Percentiles rank a stretch among this genome's conserved stretches.
phyloP scores from a whole-genome alignment of 2,888 invertebrate genomes.

The Leucophenga montana region DNA sequence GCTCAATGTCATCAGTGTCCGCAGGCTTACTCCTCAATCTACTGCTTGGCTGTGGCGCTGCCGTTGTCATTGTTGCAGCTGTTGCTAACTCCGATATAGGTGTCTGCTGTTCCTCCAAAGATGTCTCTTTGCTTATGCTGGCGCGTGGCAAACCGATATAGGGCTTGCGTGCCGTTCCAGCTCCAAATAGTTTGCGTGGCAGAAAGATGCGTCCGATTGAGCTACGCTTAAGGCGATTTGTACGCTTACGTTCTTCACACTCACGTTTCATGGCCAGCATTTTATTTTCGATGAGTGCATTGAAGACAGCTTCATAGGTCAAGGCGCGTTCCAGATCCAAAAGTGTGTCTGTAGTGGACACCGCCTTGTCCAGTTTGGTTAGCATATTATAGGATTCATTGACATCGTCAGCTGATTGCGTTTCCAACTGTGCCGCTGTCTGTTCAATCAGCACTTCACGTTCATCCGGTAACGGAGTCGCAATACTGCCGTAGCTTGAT shows the following conservation, averaged over 20 bases:
- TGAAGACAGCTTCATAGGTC: slow-evolving; percentile 73
- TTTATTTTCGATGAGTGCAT: slow-evolving; percentile 72
- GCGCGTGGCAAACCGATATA: slow-evolving; percentile 27
- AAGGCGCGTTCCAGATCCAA: slow-evolving; percentile 71
- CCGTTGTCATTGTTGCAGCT: not conserved
- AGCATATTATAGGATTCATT: slow-evolving; percentile 42
- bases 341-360: slow-evolving; percentile 72
- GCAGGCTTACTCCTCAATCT: not conserved
- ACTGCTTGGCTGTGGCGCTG: not conserved
- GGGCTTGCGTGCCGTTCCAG: slow-evolving; percentile 45
- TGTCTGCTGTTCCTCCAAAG: not conserved
- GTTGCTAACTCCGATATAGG: not conserved
- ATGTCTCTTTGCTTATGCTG: not conserved
- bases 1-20: not conserved
- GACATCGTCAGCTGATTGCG: slow-evolving; percentile 18
- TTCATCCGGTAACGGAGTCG: not conserved
- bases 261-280: slow-evolving; percentile 73
- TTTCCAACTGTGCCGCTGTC: not conserved
- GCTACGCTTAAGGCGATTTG: slow-evolving; percentile 69
- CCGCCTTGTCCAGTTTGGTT: slow-evolving; percentile 70
- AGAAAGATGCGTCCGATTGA: slow-evolving; percentile 70
- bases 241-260: slow-evolving; percentile 71
- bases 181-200: slow-evolving; percentile 67
- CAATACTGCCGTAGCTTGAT: not conserved
- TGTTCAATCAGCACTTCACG: not conserved